phyloP scores from a whole-genome alignment of 2,797 vertebrate species.

The Dendrocincla fuliginosa region DNA sequence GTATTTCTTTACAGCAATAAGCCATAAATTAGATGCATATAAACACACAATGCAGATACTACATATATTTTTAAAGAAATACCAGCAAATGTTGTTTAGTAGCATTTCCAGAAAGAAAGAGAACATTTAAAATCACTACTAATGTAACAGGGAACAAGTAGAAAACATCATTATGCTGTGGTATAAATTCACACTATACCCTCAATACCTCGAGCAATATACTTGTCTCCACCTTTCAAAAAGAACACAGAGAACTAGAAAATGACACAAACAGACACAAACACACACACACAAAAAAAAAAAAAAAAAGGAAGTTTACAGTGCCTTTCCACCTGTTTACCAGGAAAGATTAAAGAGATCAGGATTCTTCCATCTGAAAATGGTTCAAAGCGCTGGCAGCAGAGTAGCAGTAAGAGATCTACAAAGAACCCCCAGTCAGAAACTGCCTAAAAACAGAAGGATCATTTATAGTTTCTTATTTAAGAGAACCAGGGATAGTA shows the following conservation, averaged over 20 bases:
- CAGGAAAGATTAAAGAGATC: neutral
- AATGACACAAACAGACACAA: neutral
- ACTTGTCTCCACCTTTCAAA: neutral
- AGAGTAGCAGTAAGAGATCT: neutral
- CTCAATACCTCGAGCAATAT: neutral
- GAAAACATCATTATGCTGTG: neutral
- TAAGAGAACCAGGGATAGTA: neutral
- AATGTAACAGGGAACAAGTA: neutral
- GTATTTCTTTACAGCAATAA: neutral
- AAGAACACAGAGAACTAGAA: neutral
- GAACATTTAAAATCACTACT: neutral
- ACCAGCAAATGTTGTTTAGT: neutral
- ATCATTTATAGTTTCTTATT: neutral
- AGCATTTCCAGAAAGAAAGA: neutral
- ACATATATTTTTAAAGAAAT: neutral
- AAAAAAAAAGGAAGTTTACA: neutral
- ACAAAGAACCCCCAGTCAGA: neutral
- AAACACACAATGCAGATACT: neutral
- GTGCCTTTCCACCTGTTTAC: neutral
- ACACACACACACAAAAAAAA: too few relatives aligned
- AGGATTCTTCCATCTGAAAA: neutral
- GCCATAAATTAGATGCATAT: neutral
- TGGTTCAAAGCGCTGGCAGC: neutral
- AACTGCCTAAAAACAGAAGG: neutral
- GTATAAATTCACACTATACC: neutral